phyloP scores from a whole-genome alignment of 2,888 invertebrate genomes.

The Ennomos quercinarius region DNA sequence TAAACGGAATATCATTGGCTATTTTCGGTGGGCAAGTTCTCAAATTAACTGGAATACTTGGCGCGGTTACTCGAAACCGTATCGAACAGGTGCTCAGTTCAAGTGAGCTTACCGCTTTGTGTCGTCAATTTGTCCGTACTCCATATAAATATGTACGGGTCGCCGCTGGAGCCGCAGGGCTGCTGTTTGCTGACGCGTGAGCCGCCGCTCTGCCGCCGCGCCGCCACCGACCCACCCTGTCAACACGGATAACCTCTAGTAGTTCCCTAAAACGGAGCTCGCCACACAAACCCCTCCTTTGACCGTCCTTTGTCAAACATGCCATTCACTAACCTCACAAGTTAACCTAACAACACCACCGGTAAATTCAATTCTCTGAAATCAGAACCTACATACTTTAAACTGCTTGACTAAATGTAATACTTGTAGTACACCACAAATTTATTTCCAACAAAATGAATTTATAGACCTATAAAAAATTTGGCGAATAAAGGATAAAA shows the following conservation, averaged over 20 bases:
- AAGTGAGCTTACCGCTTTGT: slow-evolving; percentile 46
- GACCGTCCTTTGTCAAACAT: slow-evolving; percentile 42
- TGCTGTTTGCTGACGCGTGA: slow-evolving; percentile 44
- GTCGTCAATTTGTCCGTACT: slow-evolving; percentile 12
- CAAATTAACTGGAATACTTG: slow-evolving; percentile 4
- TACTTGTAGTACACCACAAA: not conserved
- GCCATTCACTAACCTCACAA: slow-evolving; percentile 36
- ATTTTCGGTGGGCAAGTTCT: slow-evolving; percentile 3
- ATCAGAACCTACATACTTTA: slow-evolving; percentile 11
- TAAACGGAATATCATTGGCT: not conserved
- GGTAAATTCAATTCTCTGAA: slow-evolving; percentile 9
- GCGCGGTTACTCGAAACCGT: slow-evolving; percentile 2
- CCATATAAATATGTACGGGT: slow-evolving; percentile 44
- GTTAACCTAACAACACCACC: slow-evolving; percentile 25
- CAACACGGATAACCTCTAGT: slow-evolving; percentile 45
- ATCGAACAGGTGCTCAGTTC: slow-evolving; percentile 30
- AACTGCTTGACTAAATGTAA: slow-evolving; percentile 7
- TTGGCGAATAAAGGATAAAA: slow-evolving; percentile 50
- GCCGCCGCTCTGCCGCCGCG: slow-evolving; percentile 26
- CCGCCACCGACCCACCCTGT: slow-evolving; percentile 37
- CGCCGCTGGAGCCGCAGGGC: slow-evolving; percentile 31
- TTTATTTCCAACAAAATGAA: slow-evolving; percentile 19
- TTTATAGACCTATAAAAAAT: slow-evolving; percentile 25
- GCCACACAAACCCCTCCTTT: slow-evolving; percentile 40
- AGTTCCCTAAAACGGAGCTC: slow-evolving; percentile 40